Conservation (phyloP, 1,140 invertebrate species). For the Drosophila arawakana region DNA sequence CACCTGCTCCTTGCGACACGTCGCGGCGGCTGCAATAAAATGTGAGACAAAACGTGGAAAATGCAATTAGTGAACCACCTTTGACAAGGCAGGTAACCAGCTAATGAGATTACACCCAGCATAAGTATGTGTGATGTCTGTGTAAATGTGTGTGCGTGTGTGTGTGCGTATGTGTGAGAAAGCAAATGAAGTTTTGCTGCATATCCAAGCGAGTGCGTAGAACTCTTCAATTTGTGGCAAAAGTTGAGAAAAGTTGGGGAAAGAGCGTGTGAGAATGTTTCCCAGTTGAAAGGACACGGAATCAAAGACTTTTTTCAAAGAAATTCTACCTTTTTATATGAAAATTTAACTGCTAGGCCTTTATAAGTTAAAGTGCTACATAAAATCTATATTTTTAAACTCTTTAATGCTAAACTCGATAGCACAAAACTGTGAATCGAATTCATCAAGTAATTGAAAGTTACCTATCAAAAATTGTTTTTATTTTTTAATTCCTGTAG, state of each 20-base stretch:
- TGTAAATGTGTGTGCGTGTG: slow-evolving; percentile 4
- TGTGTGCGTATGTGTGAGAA: slow-evolving; percentile 1
- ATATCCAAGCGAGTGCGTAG: slow-evolving; percentile 32
- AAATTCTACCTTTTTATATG: neutral
- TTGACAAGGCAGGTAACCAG: slow-evolving; percentile 37
- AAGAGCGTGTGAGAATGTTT: slow-evolving; percentile 1
- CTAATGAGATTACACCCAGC: slow-evolving; percentile 51
- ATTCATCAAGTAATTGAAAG: no score
- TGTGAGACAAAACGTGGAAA: slow-evolving; percentile 29
- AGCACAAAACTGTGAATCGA: no score
- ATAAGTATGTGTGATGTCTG: slow-evolving; percentile 14
- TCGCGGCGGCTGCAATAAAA: slow-evolving; percentile 86
- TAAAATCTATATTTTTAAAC: neutral
- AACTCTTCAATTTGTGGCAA: slow-evolving; percentile 10
- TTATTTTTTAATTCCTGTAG: no score
- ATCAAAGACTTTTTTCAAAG: slow-evolving; percentile 2
- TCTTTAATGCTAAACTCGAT: no score
- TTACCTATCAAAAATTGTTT: no score
- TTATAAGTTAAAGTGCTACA: neutral
- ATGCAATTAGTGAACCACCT: slow-evolving; percentile 66
- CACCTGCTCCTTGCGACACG: slow-evolving; percentile 95
- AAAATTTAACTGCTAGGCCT: neutral
- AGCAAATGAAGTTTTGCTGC: slow-evolving; percentile 49
- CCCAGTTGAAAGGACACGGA: slow-evolving; percentile 1
- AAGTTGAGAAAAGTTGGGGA: neutral